A percentile compares a stretch with the other conserved stretches of the same genome.
Evolutionary conservation across 2,888 invertebrate species (phyloP).

Genomic region (Trichacis sp.): DNA sequence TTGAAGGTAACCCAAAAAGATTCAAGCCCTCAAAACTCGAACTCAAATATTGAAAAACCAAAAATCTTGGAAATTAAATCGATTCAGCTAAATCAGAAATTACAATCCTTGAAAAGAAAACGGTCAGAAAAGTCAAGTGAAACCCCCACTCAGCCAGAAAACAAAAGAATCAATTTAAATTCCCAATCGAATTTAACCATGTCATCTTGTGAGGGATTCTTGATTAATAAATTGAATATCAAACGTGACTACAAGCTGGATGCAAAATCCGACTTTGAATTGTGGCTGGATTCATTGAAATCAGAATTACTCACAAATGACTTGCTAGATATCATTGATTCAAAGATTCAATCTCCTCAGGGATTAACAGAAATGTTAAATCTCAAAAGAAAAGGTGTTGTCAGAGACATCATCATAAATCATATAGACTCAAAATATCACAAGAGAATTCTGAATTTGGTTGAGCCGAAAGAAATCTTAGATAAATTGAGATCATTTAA

Average conservation of each 20-base stretch:
- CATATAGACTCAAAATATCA: too few relatives aligned
- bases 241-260: slow-evolving; percentile 35
- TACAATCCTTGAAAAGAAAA: too few relatives aligned
- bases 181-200: too few relatives aligned
- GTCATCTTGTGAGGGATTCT: too few relatives aligned
- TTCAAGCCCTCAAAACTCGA: too few relatives aligned
- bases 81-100: too few relatives aligned
- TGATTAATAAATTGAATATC: slow-evolving; percentile 31
- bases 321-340: slow-evolving; percentile 33
- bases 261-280: slow-evolving; percentile 30
- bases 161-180: too few relatives aligned
- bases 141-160: too few relatives aligned
- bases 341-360: neutral
- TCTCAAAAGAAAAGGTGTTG: slow-evolving; percentile 17
- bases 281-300: slow-evolving; percentile 39
- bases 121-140: too few relatives aligned
- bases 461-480: slow-evolving; percentile 37
- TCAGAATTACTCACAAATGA: slow-evolving; percentile 32
- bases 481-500: slow-evolving; percentile 21
- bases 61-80: too few relatives aligned
- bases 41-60: too few relatives aligned
- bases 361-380: slow-evolving; percentile 7
- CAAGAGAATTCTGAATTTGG: slow-evolving; percentile 33
- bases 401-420: slow-evolving; percentile 11
- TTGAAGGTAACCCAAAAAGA: too few relatives aligned